Percentiles rank a stretch among this genome's conserved stretches.
Evolutionary conservation across 2,113 vertebrate genomes (phyloP).

Genomic region (Urocitellus parryii): DNA sequence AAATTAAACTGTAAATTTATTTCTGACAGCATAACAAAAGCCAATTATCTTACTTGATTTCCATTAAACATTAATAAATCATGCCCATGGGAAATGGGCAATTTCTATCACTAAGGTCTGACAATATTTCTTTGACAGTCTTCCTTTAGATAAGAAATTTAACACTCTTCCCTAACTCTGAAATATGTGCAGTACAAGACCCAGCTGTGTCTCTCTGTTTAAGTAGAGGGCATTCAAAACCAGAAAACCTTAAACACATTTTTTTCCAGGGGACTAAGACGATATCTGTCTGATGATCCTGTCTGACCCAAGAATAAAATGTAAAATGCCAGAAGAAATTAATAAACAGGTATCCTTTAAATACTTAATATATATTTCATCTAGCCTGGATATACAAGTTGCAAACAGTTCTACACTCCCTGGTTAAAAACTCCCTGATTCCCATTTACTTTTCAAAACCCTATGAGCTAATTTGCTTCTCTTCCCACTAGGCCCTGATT

Average conservation of each 20-base stretch:
- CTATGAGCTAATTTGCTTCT: not conserved
- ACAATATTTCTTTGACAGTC: not conserved
- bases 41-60: not conserved
- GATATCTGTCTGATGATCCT: not conserved
- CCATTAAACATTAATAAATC: not conserved
- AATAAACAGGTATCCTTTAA: not conserved
- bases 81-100: not conserved
- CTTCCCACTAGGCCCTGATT: not conserved
- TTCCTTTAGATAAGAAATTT: not conserved
- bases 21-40: slow-evolving; percentile 27
- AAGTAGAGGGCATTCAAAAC: not conserved
- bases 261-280: not conserved
- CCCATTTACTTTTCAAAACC: not conserved
- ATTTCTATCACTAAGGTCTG: slow-evolving; percentile 16
- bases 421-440: not conserved
- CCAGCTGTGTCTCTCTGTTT: not conserved
- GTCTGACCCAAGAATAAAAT: slow-evolving; percentile 20
- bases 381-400: not conserved
- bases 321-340: not conserved
- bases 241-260: not conserved
- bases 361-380: not conserved
- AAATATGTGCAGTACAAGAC: not conserved
- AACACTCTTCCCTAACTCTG: not conserved
- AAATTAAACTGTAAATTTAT: not conserved
- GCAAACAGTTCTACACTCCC: not conserved